phyloP scores from a whole-genome alignment of 2,888 invertebrate genomes.

The Heliconius sara region DNA sequence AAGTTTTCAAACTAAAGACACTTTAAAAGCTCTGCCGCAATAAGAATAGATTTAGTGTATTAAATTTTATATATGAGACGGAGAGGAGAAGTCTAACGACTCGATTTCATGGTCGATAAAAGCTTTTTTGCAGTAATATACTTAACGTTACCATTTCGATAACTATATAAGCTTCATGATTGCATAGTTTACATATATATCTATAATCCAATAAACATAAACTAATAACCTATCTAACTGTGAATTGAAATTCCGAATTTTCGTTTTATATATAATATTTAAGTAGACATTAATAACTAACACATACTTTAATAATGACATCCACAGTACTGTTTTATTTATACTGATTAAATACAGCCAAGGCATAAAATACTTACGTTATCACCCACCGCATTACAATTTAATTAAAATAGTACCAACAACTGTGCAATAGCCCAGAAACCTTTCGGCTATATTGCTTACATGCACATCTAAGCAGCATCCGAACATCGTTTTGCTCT shows the following conservation, averaged over 20 bases:
- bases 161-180: no score
- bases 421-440: conserved; percentile 48
- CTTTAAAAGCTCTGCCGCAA: no score
- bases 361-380: background rate
- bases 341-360: background rate
- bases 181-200: no score
- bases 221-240: no score
- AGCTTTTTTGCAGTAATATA: background rate
- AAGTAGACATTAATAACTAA: background rate
- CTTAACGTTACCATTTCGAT: no score
- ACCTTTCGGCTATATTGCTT: conserved; percentile 65
- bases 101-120: background rate
- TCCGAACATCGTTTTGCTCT: conserved; percentile 80
- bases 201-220: background rate
- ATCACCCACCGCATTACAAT: conserved; percentile 39
- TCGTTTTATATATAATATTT: background rate
- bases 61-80: no score
- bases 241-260: background rate
- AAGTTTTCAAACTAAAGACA: background rate
- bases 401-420: conserved; percentile 45
- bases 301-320: no score
- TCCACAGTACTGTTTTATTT: background rate
- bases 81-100: background rate
- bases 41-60: background rate
- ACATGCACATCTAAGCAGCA: conserved; percentile 68